Conservation (phyloP, 2,888 invertebrate species). For the Minunthozetes semirufus region DNA sequence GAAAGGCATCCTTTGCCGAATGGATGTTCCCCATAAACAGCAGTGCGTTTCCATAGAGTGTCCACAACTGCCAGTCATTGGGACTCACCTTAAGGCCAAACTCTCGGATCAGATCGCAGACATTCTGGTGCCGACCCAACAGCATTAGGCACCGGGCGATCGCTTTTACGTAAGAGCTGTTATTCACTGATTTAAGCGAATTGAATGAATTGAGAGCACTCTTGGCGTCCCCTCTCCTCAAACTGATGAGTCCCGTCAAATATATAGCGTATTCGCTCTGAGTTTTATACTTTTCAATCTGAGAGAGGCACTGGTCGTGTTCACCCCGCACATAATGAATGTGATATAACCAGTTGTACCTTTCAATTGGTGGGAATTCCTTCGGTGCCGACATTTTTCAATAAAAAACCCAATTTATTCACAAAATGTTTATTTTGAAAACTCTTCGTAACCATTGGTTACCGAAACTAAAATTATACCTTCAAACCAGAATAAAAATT, state of each 20-base stretch:
- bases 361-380: conserved; percentile 37
- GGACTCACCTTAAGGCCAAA: conserved; percentile 34
- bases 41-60: conserved; percentile 36
- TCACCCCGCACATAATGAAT: conserved; percentile 39
- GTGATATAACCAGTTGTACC: conserved; percentile 40
- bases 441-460: too few relatives aligned
- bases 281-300: conserved; percentile 34
- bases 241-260: conserved; percentile 35
- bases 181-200: conserved; percentile 32
- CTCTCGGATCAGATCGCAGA: conserved; percentile 37
- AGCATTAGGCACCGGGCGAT: conserved; percentile 39
- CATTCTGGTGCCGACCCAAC: conserved; percentile 38
- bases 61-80: conserved; percentile 38
- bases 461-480: too few relatives aligned
- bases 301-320: conserved; percentile 35
- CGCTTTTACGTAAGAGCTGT: conserved; percentile 36
- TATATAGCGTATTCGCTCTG: conserved; percentile 38
- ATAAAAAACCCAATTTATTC: not conserved
- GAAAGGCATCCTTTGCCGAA: conserved; percentile 38
- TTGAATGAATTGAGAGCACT: conserved; percentile 32
- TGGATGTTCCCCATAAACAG: conserved; percentile 34
- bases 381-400: not conserved
- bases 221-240: conserved; percentile 36
- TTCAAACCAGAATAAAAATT: too few relatives aligned
- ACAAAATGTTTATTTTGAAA: not conserved